A percentile compares a stretch with the other conserved stretches of the same genome.
These are phyloP conservation scores for Lycaon pictus DNA, from an alignment of 2,113 vertebrate genomes.

Conservation along the genomic window DNA sequence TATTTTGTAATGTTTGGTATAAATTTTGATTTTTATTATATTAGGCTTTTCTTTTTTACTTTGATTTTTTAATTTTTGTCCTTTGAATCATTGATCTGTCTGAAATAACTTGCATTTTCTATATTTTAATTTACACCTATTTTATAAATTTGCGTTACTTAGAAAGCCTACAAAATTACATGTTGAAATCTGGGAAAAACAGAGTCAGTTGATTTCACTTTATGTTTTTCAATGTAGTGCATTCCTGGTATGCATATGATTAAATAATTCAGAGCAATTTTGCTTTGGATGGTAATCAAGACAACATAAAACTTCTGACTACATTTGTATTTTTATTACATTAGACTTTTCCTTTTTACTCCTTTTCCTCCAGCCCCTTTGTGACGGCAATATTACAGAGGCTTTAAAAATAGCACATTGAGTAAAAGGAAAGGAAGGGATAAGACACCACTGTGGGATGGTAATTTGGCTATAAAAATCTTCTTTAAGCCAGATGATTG, in stretches of 20 bases:
- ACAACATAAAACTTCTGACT: not conserved
- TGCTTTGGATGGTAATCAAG: constrained; percentile 2
- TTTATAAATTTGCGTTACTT: not conserved
- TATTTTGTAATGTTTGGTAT: constrained; percentile 33
- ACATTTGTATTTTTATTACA: constrained; percentile 55
- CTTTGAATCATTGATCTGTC: not conserved
- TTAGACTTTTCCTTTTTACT: constrained; percentile 13
- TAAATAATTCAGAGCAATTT: constrained; percentile 10
- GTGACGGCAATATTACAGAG: not conserved
- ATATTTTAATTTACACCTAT: not conserved
- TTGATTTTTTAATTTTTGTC: not conserved
- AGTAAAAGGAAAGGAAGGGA: not conserved
- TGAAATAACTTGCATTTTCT: not conserved
- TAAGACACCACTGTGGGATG: not conserved
- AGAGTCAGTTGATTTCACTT: not conserved
- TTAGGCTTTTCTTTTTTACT: too few species aligned
- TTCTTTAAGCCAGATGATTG: not conserved
- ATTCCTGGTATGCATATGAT: not conserved
- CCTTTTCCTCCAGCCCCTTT: not conserved
- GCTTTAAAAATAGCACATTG: constrained; percentile 58
- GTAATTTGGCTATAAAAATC: constrained; percentile 40
- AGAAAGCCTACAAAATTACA: not conserved
- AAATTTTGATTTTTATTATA: not conserved
- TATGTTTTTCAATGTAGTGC: not conserved
- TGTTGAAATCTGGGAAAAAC: constrained; percentile 5